phyloP scores from a whole-genome alignment of 1,140 invertebrate species.

The Drosophila mayri region DNA sequence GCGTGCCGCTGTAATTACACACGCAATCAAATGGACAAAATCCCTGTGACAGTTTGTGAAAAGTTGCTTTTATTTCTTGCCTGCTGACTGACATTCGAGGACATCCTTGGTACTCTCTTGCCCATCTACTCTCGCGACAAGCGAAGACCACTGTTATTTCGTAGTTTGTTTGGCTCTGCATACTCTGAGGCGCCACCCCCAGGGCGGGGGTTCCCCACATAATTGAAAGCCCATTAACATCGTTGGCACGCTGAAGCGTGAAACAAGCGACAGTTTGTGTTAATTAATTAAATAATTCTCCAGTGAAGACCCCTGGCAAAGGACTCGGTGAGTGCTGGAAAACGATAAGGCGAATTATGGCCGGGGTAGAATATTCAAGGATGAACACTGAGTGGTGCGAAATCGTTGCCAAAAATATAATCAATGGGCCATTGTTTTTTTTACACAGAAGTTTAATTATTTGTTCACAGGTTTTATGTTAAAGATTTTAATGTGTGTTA shows the following conservation, averaged over 20 bases:
- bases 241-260: slow-evolving; percentile 64
- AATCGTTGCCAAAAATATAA: slow-evolving; percentile 31
- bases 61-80: slow-evolving; percentile 61
- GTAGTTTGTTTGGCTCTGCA: slow-evolving; percentile 36
- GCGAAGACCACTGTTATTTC: slow-evolving; percentile 28
- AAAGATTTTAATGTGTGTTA: background rate
- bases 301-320: slow-evolving; percentile 5
- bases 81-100: slow-evolving; percentile 52
- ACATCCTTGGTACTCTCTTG: slow-evolving; percentile 20
- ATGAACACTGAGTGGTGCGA: slow-evolving; percentile 8
- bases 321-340: slow-evolving; percentile 18
- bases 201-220: slow-evolving; percentile 26
- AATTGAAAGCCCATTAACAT: slow-evolving; percentile 78
- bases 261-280: slow-evolving; percentile 71
- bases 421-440: slow-evolving; percentile 9
- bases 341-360: slow-evolving; percentile 34
- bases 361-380: background rate
- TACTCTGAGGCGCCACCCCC: slow-evolving; percentile 22
- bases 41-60: slow-evolving; percentile 72
- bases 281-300: slow-evolving; percentile 76
- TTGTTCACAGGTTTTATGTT: background rate
- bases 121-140: background rate
- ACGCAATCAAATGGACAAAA: slow-evolving; percentile 76
- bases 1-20: slow-evolving; percentile 66
- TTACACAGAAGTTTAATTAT: background rate